Evolutionary conservation across 2,113 vertebrate genomes (phyloP), one percentile per base, ranked within the genome.

Genomic region (Scortum barcoo): DNA sequence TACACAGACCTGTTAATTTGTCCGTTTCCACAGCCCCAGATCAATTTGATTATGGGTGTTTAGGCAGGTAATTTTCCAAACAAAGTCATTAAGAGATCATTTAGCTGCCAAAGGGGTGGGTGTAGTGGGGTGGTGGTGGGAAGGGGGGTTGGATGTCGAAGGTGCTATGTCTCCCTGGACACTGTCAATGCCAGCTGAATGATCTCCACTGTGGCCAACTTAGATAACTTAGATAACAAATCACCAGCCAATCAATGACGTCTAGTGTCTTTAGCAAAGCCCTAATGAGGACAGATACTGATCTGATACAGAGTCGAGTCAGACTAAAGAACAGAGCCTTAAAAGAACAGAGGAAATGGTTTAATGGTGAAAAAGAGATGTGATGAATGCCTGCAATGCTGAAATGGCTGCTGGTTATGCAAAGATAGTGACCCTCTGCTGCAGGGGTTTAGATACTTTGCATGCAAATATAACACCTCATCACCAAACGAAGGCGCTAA

Each of bases 11-110:
- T 65, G 54, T 87, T 83, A 44, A 86, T 76, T 67, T 79, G 66
- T 82, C 70, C 12, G 11, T 68, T 83, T 79, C 53, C 57, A 67
- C 78, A 13, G 42, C 40, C 24, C 50, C 36, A 66, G 74, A 89
- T 90, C 82, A 73, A 85, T 89, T 79, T 77, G 76, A 92, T 91
- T 86, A 83, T 65, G 68, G 74, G 72, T 58, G 75, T 86, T 89
- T 88, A 84, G 63, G 78, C 78, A 80, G 79, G 80, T 91, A 76
- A 94, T 91, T 92, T 80, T 76, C 72, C 72, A 87, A 90, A 88
- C 89, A 88, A 91, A 88, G 81, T 83, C 70, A 83, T 91, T 85
- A 92, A 81, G 51, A 63, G 58, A 87, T 90, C 28, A 81, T 79
- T 76, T 65, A 69, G 84, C 78, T 71, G 72, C 14, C 10, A 28